Evolutionary conservation across 2,888 invertebrate species (phyloP), one percentile per base, ranked within the genome.

Genomic region (Hybos culiciformis): DNA sequence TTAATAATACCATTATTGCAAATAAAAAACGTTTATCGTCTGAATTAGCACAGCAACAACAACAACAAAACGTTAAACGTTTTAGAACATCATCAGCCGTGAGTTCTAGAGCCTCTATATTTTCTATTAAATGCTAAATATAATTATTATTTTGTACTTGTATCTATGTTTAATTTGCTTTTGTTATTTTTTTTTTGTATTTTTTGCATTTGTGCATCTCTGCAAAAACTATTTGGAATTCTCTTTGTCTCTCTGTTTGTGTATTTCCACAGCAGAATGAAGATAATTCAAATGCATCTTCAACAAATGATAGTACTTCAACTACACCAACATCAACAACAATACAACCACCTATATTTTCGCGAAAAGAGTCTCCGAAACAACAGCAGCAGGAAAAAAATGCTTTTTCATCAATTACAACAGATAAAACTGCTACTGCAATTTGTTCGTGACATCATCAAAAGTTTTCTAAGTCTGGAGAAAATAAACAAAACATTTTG

Each of bases 241-340:
- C n/a, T 29, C n/a, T 29, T 26, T 6, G 12, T n/a, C n/a, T 29
- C 12, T n/a, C n/a, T 2, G 5, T 29, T 29, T n/a, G n/a, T n/a
- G n/a, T n/a, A n/a, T n/a, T 29, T 29, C n/a, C 29, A 15, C 23
- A 58, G 56, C 42, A 57, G 12, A 57, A 47, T 18, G 64, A 65
- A 52, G 65, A 64, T 4, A 65, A 64, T 48, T 65, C 64, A 18
- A 64, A 64, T 55, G 54, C 64, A 32, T 63, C 64, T 12, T 51
- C 51, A 17, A 45, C 37, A 6, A 49, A 51, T 24, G 60, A 60
- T 48, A 60, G 60, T 46, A 48, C 53, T 5, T 58, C 61, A 4
- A 56, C 56, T 5, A 56, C 61, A 39, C 59, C 62, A 11, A 59
- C 58, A 37, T 49, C 57, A 24, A 48, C 56, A 20, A 33, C 58